These are phyloP conservation scores for Drosophila paranaensis DNA, from an alignment of 2,888 invertebrate species.

Conservation along the genomic window DNA sequence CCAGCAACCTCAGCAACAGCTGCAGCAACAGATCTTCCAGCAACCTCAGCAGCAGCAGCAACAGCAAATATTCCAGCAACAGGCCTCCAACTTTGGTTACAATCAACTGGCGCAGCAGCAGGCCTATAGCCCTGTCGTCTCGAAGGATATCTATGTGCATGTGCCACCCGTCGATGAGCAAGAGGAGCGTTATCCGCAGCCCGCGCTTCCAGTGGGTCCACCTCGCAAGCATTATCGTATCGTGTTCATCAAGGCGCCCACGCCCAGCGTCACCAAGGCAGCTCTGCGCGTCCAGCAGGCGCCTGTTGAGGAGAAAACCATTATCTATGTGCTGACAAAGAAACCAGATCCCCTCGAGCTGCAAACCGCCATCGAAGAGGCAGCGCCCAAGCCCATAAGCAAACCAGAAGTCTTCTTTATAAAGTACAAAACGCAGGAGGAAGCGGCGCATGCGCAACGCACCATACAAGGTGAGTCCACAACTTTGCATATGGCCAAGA, in stretches of 20 bases:
- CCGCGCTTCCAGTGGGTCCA: constrained; percentile 64
- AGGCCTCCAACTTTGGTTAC: constrained; percentile 28
- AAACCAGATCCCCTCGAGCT: constrained; percentile 82
- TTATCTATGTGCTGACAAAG: constrained; percentile 84
- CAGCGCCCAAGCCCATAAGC: constrained; percentile 79
- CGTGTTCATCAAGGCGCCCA: constrained; percentile 84
- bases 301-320: constrained; percentile 83
- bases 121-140: constrained; percentile 65
- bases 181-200: constrained; percentile 69
- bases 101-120: constrained; percentile 36
- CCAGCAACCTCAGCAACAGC: constrained; percentile 40
- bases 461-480: constrained; percentile 83
- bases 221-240: constrained; percentile 84
- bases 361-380: constrained; percentile 78
- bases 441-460: constrained; percentile 84
- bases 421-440: constrained; percentile 84
- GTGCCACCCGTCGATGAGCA: constrained; percentile 83
- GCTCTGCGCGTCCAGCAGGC: constrained; percentile 76
- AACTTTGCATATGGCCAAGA: constrained; percentile 44
- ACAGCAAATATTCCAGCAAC: constrained; percentile 11
- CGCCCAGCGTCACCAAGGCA: constrained; percentile 66
- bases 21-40: constrained; percentile 40
- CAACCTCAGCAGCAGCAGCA: constrained; percentile 39
- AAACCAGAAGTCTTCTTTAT: constrained; percentile 85
- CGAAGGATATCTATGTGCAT: constrained; percentile 84